Evolutionary conservation across 2,113 vertebrate species (phyloP).

Genomic region (Thomomys bottae): DNA sequence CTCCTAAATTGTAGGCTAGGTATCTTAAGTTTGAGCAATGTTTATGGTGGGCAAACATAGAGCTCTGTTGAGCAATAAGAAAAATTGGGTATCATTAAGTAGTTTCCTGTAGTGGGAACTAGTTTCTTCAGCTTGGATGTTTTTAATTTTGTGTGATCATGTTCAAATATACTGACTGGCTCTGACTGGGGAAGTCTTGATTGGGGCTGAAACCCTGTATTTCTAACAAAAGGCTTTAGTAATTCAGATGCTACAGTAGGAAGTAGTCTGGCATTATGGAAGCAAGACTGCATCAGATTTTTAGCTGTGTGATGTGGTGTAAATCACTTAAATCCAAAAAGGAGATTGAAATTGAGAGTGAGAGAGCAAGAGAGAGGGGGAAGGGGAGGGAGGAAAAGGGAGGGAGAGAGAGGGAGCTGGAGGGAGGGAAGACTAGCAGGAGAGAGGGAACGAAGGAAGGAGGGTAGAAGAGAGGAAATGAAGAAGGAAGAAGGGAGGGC

Average conservation of each 20-base stretch:
- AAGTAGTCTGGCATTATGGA: background rate
- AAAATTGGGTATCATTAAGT: background rate
- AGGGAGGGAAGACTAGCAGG: accelerated
- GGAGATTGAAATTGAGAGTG: background rate
- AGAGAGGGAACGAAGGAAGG: background rate
- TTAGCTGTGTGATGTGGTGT: background rate
- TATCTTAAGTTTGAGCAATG: background rate
- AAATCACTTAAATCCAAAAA: conserved; percentile 4
- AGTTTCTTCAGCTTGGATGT: background rate
- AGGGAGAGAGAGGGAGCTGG: too few relatives aligned
- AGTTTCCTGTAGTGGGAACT: background rate
- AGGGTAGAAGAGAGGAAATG: too few relatives aligned
- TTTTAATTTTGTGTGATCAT: background rate
- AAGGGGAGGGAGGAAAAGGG: accelerated
- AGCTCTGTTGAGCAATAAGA: background rate
- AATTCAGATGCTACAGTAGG: background rate
- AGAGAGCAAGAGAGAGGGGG: too few relatives aligned
- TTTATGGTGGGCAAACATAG: background rate
- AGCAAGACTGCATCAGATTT: background rate
- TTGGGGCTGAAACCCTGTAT: background rate
- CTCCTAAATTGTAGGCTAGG: background rate
- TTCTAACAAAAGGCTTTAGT: background rate
- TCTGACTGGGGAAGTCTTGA: background rate
- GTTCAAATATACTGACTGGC: conserved; percentile 2
- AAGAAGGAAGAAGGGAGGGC: too few relatives aligned